Conservation (phyloP, 2,113 vertebrate species). For the Chaetops frenatus region DNA sequence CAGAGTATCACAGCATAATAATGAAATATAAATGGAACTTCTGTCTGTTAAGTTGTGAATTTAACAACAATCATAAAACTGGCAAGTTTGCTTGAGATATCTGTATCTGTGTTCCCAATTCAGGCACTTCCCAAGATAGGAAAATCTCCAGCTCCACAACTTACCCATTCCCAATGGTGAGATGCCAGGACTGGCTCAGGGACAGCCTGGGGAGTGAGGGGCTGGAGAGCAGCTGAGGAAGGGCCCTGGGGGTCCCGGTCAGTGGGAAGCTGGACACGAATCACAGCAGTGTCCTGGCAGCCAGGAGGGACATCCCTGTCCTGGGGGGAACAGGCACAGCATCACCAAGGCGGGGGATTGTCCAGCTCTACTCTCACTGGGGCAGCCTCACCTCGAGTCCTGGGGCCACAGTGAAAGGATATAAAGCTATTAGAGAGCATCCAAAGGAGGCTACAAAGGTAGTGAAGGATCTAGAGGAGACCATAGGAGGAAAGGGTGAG, state of each 20-base stretch:
- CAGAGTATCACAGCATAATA: not conserved
- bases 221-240: not conserved
- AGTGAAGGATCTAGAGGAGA: not conserved
- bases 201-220: not conserved
- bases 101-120: not conserved
- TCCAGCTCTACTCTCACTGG: not conserved
- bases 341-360: not conserved
- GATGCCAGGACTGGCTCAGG: not conserved
- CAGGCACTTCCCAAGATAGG: not conserved
- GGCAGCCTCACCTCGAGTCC: not conserved
- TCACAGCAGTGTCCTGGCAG: not conserved
- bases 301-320: not conserved
- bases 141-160: not conserved
- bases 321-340: not conserved
- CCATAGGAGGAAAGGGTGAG: not conserved
- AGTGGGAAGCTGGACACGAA: not conserved
- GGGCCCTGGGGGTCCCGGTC: not conserved
- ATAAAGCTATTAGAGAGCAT: not conserved
- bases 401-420: not conserved
- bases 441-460: not conserved
- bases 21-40: not conserved
- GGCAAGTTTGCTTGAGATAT: not conserved
- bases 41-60: not conserved
- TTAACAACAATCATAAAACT: not conserved
- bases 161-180: fast-evolving